Evolutionary conservation across 2,888 invertebrate genomes (phyloP), one percentile per base, ranked within the genome.

Genomic region (Pammene aurita): DNA sequence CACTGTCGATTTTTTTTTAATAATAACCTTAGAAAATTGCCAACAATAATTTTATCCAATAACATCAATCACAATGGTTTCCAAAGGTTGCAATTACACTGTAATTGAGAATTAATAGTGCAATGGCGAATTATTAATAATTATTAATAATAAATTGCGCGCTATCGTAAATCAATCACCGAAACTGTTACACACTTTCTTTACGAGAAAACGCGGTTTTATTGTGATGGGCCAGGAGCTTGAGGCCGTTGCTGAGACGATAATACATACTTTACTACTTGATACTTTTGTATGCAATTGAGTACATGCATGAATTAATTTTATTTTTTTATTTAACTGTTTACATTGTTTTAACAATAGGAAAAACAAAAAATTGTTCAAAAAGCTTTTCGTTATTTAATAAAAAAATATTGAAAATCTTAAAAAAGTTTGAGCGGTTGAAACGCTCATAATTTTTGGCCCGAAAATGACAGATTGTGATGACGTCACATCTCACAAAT

Each of bases 111-210:
- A 63, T 69, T 69, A 69, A 69, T 69, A 69, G 69, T 65, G 63
- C 50, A 64, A 57, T 67, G 48, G 48, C 35, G 42, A 62, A 26
- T 10, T 18, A 50, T 50, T 52, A 52, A 52, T 69, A 66, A 56
- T 50, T 57, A 69, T 67, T 71, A 68, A 70, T 56, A 61, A 50
- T 52, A 70, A 62, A 70, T 60, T 65, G 66, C 66, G 61, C 60
- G 52, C 73, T 73, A 75, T 71, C 74, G 66, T 75, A 65, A 70
- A 78, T 77, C 77, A 73, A 78, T 78, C 78, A 78, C 76, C 74
- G 70, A 73, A 75, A 73, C 67, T 72, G 73, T 69, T 72, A 72
- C 72, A 72, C 75, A 70, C 77, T 77, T 77, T 78, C 76, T 77
- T 77, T 73, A 71, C 71, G 70, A 60, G 73, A 74, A 75, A 69